phyloP scores from a whole-genome alignment of 1,140 invertebrate species.

The Trichonephila clavipes region DNA sequence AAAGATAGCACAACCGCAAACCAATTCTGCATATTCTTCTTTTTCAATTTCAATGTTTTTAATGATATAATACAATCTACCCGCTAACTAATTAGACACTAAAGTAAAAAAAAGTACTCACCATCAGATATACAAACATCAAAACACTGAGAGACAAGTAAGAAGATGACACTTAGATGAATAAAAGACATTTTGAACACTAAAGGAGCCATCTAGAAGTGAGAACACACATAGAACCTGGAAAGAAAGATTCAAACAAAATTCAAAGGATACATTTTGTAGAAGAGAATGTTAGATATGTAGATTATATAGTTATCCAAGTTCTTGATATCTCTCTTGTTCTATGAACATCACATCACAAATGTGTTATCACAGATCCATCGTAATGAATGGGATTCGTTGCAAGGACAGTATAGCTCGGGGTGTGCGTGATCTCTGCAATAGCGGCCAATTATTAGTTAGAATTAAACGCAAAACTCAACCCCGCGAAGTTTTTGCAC shows the following conservation, averaged over 20 bases:
- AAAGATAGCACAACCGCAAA: neutral
- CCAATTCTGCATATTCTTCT: neutral
- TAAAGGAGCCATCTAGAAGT: slow-evolving; percentile 56
- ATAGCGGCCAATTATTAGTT: neutral
- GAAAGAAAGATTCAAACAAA: slow-evolving; percentile 66
- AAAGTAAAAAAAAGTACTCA: slow-evolving; percentile 25
- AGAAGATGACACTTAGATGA: slow-evolving; percentile 67
- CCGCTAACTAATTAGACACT: neutral
- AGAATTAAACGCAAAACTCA: too few relatives aligned
- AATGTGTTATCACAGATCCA: slow-evolving; percentile 12
- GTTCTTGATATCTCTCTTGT: neutral
- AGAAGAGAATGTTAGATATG: neutral
- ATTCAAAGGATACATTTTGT: slow-evolving; percentile 65
- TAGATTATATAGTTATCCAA: slow-evolving; percentile 37
- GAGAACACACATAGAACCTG: slow-evolving; percentile 66
- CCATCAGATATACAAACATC: slow-evolving; percentile 61
- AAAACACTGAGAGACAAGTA: slow-evolving; percentile 69
- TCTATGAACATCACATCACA: slow-evolving; percentile 14
- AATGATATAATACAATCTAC: neutral
- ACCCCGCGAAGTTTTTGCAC: neutral
- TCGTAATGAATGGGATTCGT: neutral
- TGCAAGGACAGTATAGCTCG: slow-evolving; percentile 1
- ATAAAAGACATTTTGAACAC: slow-evolving; percentile 57
- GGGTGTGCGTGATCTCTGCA: neutral
- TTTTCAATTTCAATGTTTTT: neutral